These are phyloP conservation scores for Autographa pulchrina DNA, from an alignment of 2,888 invertebrate species.

Conservation along the genomic window DNA sequence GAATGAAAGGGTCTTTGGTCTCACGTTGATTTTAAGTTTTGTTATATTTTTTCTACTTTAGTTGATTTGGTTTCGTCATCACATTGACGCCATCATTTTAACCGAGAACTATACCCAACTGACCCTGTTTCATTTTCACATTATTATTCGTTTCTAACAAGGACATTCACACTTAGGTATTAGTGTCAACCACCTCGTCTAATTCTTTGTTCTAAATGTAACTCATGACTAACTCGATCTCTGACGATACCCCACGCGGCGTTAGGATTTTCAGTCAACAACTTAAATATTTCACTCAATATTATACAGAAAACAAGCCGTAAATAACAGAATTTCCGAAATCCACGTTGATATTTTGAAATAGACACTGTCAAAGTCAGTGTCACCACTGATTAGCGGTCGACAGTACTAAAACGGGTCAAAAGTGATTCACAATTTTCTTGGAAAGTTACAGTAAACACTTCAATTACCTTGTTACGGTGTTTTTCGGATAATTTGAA, in stretches of 20 bases:
- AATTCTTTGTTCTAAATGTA: slow-evolving; percentile 43
- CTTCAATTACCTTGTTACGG: slow-evolving; percentile 1
- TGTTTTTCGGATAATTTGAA: slow-evolving; percentile 1
- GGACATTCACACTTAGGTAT: slow-evolving; percentile 2
- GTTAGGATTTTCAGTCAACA: not conserved
- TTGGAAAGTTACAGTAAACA: not conserved
- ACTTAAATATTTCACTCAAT: not conserved
- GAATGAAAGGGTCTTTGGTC: too few relatives aligned
- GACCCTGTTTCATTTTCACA: slow-evolving; percentile 8
- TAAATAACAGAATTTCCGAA: not conserved
- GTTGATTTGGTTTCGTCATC: not conserved
- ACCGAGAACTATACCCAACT: slow-evolving; percentile 14
- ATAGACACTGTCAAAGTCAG: not conserved
- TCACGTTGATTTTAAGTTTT: too few relatives aligned
- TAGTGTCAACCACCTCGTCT: slow-evolving; percentile 28
- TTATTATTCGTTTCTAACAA: slow-evolving; percentile 9
- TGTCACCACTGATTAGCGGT: not conserved
- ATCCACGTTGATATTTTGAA: not conserved
- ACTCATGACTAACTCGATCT: slow-evolving; percentile 27
- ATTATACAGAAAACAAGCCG: not conserved
- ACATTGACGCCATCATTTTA: not conserved
- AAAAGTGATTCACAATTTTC: not conserved
- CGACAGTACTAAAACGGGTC: not conserved
- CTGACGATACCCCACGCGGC: slow-evolving; percentile 2
- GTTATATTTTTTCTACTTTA: not conserved